phyloP scores from a whole-genome alignment of 2,113 vertebrate species.

The Talpa occidentalis region DNA sequence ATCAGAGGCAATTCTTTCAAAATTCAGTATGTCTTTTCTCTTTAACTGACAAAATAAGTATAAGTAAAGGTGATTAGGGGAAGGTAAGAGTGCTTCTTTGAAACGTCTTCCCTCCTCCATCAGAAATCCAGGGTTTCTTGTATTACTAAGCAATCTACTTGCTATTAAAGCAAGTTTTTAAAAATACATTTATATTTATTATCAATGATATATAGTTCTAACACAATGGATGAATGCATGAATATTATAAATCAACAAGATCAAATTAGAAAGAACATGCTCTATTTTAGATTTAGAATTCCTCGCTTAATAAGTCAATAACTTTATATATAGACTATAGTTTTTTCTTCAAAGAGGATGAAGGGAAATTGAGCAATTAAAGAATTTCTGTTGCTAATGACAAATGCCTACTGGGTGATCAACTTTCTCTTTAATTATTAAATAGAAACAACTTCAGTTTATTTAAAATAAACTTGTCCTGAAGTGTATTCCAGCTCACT shows the following conservation, averaged over 20 bases:
- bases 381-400: background rate
- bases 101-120: background rate
- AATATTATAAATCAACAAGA: background rate
- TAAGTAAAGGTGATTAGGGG: background rate
- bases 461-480: constrained; percentile 41
- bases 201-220: background rate
- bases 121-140: background rate
- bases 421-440: constrained; percentile 32
- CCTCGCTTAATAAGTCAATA: background rate
- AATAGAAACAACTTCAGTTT: constrained; percentile 25
- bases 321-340: background rate
- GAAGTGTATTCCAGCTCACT: background rate
- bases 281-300: background rate
- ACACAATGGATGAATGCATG: background rate
- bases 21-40: background rate
- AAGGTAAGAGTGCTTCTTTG: background rate
- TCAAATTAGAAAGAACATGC: background rate
- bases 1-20: background rate
- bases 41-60: background rate
- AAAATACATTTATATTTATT: background rate
- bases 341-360: background rate
- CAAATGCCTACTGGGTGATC: background rate
- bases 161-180: background rate
- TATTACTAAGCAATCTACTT: background rate
- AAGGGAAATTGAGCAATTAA: background rate